A percentile compares a stretch with the other conserved stretches of the same genome.
phyloP scores from a whole-genome alignment of 2,888 invertebrate genomes.

The Caenorhabditis plicata region DNA sequence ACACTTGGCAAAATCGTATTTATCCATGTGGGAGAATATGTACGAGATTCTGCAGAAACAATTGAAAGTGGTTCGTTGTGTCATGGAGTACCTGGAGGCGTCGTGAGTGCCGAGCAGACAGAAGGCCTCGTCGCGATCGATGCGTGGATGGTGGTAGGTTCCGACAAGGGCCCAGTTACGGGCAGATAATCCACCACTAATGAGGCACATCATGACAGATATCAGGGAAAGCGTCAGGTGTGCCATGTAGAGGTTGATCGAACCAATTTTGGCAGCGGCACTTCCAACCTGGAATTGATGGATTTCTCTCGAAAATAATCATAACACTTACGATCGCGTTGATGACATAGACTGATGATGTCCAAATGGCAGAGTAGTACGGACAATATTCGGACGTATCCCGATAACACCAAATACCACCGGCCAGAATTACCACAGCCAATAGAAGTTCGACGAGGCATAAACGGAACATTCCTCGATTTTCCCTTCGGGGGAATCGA shows the following conservation, averaged over 20 bases:
- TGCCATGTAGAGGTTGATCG: constrained; percentile 57
- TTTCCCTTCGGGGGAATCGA: constrained; percentile 57
- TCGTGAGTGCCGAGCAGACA: constrained; percentile 63
- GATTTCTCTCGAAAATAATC: too few relatives aligned
- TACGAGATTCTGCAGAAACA: constrained; percentile 50
- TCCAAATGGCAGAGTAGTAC: constrained; percentile 64
- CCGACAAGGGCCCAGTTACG: constrained; percentile 54
- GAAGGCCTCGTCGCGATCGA: constrained; percentile 56
- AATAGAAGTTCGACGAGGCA: constrained; percentile 56
- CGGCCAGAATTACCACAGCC: constrained; percentile 54
- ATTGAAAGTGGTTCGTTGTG: neutral
- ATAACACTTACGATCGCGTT: constrained; percentile 47
- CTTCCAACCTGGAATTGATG: constrained; percentile 43
- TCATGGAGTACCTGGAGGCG: constrained; percentile 29
- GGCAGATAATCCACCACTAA: constrained; percentile 51
- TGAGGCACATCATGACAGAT: constrained; percentile 58
- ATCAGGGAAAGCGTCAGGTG: constrained; percentile 62
- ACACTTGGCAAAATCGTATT: constrained; percentile 58
- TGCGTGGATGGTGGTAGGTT: constrained; percentile 59
- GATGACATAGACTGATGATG: constrained; percentile 52
- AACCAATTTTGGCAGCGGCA: constrained; percentile 52
- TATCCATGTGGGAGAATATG: constrained; percentile 61
- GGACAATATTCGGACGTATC: constrained; percentile 64
- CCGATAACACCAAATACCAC: constrained; percentile 60
- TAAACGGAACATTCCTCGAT: constrained; percentile 61